phyloP scores from a whole-genome alignment of 2,113 vertebrate genomes.

The Noctilio leporinus region DNA sequence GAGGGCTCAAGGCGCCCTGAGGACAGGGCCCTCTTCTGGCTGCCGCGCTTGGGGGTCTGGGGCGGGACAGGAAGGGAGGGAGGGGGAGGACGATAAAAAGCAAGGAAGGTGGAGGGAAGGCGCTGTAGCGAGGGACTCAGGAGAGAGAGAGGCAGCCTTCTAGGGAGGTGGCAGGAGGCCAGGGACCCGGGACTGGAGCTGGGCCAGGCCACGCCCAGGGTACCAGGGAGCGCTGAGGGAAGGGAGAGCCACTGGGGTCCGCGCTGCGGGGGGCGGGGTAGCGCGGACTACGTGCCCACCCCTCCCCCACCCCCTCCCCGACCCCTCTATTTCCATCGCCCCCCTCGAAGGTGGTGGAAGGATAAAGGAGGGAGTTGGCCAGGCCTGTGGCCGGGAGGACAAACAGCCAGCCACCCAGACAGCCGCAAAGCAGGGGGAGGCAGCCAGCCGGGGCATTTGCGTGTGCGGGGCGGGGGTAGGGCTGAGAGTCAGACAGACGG shows the following conservation, averaged over 20 bases:
- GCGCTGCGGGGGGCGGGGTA: too few species aligned
- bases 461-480: background rate
- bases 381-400: background rate
- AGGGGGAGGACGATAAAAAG: background rate
- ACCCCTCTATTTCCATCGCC: background rate
- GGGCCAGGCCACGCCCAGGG: background rate
- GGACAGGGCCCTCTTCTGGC: background rate
- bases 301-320: background rate
- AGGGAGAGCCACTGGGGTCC: background rate
- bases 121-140: background rate
- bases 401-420: background rate
- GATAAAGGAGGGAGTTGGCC: too few species aligned
- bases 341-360: background rate
- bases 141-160: background rate
- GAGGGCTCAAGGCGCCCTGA: background rate
- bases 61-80: background rate
- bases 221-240: background rate
- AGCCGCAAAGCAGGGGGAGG: background rate
- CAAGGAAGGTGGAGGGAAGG: background rate
- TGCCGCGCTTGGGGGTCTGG: background rate
- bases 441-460: background rate
- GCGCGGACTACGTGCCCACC: background rate
- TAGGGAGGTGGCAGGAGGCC: background rate
- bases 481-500: background rate
- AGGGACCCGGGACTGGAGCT: background rate